phyloP scores from a whole-genome alignment of 2,797 vertebrate species.

The Ispidina lecontei region DNA sequence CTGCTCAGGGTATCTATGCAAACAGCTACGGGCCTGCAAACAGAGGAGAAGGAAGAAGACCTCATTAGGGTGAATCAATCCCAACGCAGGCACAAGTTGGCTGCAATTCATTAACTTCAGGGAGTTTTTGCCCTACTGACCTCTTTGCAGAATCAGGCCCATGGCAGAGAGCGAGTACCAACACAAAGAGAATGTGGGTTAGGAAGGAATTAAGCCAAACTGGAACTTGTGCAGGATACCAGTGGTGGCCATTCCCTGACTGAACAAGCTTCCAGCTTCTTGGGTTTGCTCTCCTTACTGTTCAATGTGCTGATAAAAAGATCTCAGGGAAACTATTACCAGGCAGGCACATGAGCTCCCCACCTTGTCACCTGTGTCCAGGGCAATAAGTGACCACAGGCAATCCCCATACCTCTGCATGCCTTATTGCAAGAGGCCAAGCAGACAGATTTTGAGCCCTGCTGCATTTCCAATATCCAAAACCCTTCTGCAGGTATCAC shows the following conservation, averaged over 20 bases:
- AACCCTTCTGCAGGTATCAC: background rate
- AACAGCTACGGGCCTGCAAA: background rate
- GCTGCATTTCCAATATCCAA: background rate
- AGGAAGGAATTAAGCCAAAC: background rate
- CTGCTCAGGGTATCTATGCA: background rate
- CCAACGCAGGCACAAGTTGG: accelerated
- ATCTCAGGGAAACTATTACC: background rate
- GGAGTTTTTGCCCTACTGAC: background rate
- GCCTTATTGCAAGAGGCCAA: background rate
- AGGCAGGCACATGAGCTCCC: background rate
- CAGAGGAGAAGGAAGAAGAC: background rate
- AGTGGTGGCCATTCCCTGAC: accelerated
- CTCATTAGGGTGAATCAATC: background rate
- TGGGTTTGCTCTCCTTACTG: accelerated
- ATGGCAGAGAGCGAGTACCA: accelerated
- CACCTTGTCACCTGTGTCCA: accelerated
- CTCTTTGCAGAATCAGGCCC: background rate
- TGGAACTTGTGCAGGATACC: background rate
- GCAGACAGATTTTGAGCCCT: background rate
- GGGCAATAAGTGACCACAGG: background rate
- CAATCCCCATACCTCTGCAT: background rate
- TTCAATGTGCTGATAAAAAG: background rate
- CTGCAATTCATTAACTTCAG: background rate
- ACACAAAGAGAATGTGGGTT: background rate
- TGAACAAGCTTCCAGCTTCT: background rate